These are phyloP conservation scores for Australoheros facetus DNA, from an alignment of 2,797 vertebrate species.

Conservation along the genomic window DNA sequence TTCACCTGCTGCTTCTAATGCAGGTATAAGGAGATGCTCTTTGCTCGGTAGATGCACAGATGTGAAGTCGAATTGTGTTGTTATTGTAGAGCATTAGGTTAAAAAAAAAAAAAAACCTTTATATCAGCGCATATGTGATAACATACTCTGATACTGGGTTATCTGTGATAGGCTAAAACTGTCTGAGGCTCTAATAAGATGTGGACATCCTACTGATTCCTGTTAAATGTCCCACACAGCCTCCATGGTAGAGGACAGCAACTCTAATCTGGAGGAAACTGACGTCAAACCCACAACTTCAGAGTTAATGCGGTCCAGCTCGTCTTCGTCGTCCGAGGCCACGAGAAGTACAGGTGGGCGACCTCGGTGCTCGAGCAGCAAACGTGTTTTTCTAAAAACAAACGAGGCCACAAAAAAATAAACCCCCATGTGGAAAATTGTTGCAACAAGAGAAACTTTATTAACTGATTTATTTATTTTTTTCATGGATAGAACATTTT, in stretches of 20 bases:
- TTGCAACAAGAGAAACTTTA: background rate
- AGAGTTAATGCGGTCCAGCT: slow-evolving; percentile 33
- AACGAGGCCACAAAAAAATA: accelerated
- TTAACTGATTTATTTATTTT: background rate
- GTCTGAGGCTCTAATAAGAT: too few species aligned
- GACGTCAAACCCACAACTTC: slow-evolving; percentile 56
- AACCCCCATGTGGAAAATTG: accelerated
- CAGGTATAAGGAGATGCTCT: slow-evolving; percentile 38
- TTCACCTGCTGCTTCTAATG: slow-evolving; percentile 16
- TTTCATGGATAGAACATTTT: too few species aligned
- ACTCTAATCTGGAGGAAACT: slow-evolving; percentile 15
- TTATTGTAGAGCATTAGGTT: background rate
- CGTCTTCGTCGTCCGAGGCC: slow-evolving; percentile 29
- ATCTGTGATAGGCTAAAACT: background rate
- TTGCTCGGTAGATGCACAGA: accelerated
- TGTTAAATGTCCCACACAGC: background rate
- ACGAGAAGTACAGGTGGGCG: slow-evolving; percentile 41
- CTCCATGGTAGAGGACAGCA: slow-evolving; percentile 7
- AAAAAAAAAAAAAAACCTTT: background rate
- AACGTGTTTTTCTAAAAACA: too few species aligned
- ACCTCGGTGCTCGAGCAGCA: background rate
- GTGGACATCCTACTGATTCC: background rate
- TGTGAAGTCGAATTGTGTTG: background rate
- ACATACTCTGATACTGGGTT: accelerated
- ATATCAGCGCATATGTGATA: background rate